Conservation (phyloP, 1,140 invertebrate species). For the Leptestheria dahalacensis region DNA sequence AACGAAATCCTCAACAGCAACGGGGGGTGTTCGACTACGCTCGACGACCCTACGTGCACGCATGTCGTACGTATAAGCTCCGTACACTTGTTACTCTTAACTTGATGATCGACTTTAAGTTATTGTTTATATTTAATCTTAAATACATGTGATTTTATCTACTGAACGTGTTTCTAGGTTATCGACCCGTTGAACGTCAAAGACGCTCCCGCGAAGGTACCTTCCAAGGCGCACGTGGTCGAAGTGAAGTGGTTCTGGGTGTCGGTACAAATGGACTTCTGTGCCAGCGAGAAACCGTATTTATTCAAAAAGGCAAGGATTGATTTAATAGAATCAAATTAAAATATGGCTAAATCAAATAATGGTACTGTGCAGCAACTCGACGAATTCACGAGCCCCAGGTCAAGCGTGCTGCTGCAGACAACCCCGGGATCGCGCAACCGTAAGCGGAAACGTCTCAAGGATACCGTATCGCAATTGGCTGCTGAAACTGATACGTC, state of each 20-base stretch:
- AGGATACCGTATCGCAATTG: slow-evolving; percentile 31
- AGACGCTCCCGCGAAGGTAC: slow-evolving; percentile 18
- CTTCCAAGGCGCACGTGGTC: slow-evolving; percentile 40
- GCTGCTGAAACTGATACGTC: slow-evolving; percentile 26
- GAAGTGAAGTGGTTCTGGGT: slow-evolving; percentile 96
- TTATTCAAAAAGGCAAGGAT: slow-evolving; percentile 59
- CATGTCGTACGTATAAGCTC: slow-evolving; percentile 87
- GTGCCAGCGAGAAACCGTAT: slow-evolving; percentile 77
- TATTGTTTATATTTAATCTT: slow-evolving; percentile 3
- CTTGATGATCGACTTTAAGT: slow-evolving; percentile 24
- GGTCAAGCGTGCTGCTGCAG: slow-evolving; percentile 13
- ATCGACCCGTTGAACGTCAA: slow-evolving; percentile 14
- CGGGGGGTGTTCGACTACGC: slow-evolving; percentile 54
- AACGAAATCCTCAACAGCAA: slow-evolving; percentile 68
- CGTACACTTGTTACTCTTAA: too few species aligned
- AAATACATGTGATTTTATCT: slow-evolving; percentile 18
- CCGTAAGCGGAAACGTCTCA: slow-evolving; percentile 30
- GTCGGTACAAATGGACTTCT: slow-evolving; percentile 85
- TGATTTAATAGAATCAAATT: slow-evolving; percentile 11
- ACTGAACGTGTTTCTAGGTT: slow-evolving; percentile 13
- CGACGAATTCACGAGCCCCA: slow-evolving; percentile 12
- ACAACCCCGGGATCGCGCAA: slow-evolving; percentile 22
- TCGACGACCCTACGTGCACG: slow-evolving; percentile 65
- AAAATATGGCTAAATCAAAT: too few species aligned
- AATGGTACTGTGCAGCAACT: not conserved